These are phyloP conservation scores for Aradophagus sp. DNA, from an alignment of 1,140 invertebrate species.

Conservation along the genomic window DNA sequence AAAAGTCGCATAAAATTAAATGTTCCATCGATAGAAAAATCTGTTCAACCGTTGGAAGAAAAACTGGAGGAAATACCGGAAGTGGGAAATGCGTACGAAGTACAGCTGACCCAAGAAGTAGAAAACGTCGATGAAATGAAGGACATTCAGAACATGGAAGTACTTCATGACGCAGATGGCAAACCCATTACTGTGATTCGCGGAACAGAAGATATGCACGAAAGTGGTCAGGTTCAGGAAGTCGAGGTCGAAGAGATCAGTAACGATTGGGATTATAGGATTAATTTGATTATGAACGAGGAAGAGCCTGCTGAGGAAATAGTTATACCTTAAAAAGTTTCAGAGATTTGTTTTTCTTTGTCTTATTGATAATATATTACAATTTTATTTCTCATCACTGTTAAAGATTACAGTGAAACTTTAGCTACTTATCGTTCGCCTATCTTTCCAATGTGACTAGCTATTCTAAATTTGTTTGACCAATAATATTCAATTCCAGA, in stretches of 20 bases:
- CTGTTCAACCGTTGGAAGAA: background rate
- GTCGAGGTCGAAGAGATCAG: conserved; percentile 28
- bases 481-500: too few relatives aligned
- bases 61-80: background rate
- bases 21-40: background rate
- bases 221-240: conserved; percentile 13
- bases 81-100: background rate
- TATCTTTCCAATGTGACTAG: too few relatives aligned
- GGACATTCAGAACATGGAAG: conserved; percentile 10
- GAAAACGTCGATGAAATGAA: conserved; percentile 7
- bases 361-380: conserved; percentile 33
- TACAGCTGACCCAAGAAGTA: conserved; percentile 1
- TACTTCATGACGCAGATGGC: conserved; percentile 6
- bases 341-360: too few relatives aligned
- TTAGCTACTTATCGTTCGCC: too few relatives aligned
- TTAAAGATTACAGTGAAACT: too few relatives aligned
- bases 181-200: conserved; percentile 21
- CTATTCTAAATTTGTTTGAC: too few relatives aligned
- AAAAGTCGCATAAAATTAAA: conserved; percentile 24
- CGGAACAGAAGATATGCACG: conserved; percentile 6
- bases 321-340: conserved; percentile 19
- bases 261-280: conserved; percentile 37
- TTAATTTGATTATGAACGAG: conserved; percentile 46
- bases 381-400: too few relatives aligned
- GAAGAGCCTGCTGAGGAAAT: conserved; percentile 37